Evolutionary conservation across 2,113 vertebrate species (phyloP).

Genomic region (Odobenus rosmarus): DNA sequence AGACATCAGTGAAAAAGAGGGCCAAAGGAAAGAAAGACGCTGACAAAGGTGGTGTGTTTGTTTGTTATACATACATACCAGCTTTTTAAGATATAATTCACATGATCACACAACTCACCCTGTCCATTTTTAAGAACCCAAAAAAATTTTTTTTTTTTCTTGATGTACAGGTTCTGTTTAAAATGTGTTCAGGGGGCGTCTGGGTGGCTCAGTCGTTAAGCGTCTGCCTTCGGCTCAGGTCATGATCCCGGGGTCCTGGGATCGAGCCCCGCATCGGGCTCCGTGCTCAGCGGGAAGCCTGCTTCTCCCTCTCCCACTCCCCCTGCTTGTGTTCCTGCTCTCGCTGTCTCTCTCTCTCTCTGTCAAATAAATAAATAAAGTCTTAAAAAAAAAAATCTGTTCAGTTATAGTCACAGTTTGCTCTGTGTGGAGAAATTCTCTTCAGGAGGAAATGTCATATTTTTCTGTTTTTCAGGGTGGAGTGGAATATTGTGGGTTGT

Average conservation of each 20-base stretch:
- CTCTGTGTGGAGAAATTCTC: neutral
- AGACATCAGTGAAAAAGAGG: neutral
- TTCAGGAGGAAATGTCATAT: neutral
- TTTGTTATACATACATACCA: neutral
- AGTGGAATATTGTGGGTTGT: neutral
- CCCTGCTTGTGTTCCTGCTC: too few species aligned
- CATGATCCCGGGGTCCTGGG: too few species aligned
- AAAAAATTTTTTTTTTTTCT: conserved; percentile 11
- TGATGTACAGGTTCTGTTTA: neutral
- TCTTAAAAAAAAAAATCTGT: too few species aligned
- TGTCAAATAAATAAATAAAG: too few species aligned
- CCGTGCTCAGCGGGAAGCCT: too few species aligned
- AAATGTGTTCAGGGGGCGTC: neutral
- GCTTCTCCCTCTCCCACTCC: too few species aligned
- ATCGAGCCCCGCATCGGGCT: too few species aligned
- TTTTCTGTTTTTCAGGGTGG: neutral
- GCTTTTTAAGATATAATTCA: neutral
- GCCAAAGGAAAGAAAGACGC: neutral
- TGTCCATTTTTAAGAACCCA: neutral
- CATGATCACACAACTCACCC: neutral
- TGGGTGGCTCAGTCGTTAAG: too few species aligned
- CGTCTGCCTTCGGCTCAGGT: too few species aligned
- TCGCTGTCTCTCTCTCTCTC: too few species aligned
- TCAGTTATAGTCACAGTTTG: neutral
- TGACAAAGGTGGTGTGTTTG: neutral